Base-by-base conservation (phyloP, 2,113 vertebrate species). In the Cebidichthys violaceus region DNA sequence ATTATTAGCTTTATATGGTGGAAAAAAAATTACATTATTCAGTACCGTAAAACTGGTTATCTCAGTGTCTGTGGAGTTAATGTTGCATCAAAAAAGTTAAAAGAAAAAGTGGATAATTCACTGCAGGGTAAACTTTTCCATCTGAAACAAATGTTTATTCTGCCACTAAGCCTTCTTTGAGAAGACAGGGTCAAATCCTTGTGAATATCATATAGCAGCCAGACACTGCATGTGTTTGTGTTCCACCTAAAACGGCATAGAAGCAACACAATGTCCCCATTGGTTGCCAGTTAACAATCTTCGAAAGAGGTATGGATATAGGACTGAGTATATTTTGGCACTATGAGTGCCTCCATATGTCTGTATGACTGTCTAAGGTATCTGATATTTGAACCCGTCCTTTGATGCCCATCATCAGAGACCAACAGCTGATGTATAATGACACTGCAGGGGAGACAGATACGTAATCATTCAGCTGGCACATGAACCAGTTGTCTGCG, bases 351-450 rank as follows among this genome's bases (percentile, higher is more conserved):
- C 71, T 71, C 70, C 50, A 39, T 35, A 69, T 83, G 59, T 75
- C 60, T 50, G 20, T 72, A 31, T 35, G 35, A 75, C 69, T 47
- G 43, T 29, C 6, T 33, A 3, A 31, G 57, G 22, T 74, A 69
- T 76, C 62, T 75, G 67, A 83, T 61, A 70, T 79, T 66, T 27
- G n/a, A 85, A 75, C 4, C 60, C 17, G 24, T 74, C 59, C 50
- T 75, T 81, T 79, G 67, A 82, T 69, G 73, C 13, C 11, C 22
- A 33, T 65, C 70, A 61, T 72, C 65, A 45, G n/a, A 75, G 59
- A 67, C 3, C 33, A 86, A 83, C 86, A 92, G 88, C 90, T 93
- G 90, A 92, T 60, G 15, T 39, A 47, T 82, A 64, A 80, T 65
- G 55, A 54, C 39, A 68, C 37, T 22, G 17, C 5, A 27, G 7